Percentiles rank a stretch among this genome's conserved stretches.
These are phyloP conservation scores for Carcina quercana DNA, from an alignment of 2,888 invertebrate genomes.

Conservation along the genomic window DNA sequence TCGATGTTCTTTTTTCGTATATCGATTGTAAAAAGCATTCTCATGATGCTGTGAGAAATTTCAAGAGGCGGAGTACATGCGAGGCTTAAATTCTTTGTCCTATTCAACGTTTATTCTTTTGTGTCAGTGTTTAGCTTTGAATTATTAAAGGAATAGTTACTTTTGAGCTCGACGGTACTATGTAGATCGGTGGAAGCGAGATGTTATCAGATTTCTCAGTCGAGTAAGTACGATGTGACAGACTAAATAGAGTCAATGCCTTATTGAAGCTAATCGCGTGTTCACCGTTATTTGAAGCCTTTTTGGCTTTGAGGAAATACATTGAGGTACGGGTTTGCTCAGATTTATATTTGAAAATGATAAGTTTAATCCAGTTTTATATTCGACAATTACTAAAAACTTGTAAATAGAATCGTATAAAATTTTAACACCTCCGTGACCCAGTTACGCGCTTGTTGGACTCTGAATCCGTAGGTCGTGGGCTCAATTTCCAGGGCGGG, in stretches of 20 bases:
- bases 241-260: conserved; percentile 30
- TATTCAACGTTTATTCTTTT: conserved; percentile 46
- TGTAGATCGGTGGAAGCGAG: conserved; percentile 31
- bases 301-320: background rate
- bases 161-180: conserved; percentile 34
- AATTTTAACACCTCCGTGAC: too few species aligned
- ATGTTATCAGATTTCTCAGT: conserved; percentile 30
- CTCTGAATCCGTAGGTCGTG: too few species aligned
- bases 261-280: conserved; percentile 31
- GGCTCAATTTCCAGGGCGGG: too few species aligned
- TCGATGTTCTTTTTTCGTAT: conserved; percentile 69
- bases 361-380: too few species aligned
- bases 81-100: conserved; percentile 53
- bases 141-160: conserved; percentile 29
- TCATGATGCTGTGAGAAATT: conserved; percentile 69
- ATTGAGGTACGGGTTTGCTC: too few species aligned
- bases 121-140: conserved; percentile 36
- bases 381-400: too few species aligned
- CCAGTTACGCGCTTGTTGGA: too few species aligned
- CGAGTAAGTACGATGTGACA: conserved; percentile 28
- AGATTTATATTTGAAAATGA: too few species aligned
- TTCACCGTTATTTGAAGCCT: conserved; percentile 24
- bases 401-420: too few species aligned
- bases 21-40: conserved; percentile 72
- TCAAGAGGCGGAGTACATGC: conserved; percentile 42